Evolutionary conservation across 1,140 invertebrate genomes (phyloP).

Genomic region (Hyphantria cunea): DNA sequence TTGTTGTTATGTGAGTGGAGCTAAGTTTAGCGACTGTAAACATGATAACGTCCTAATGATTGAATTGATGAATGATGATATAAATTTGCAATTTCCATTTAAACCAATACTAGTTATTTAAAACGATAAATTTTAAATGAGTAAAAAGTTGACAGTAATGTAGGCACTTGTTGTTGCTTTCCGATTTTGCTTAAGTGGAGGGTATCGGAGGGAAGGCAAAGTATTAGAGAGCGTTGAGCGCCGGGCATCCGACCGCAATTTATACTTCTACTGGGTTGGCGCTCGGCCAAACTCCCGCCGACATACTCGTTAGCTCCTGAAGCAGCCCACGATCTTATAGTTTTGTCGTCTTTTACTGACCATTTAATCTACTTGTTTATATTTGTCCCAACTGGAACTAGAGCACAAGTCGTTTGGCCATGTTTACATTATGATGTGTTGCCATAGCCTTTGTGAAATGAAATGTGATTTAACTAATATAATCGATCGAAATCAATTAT

Average conservation of each 20-base stretch:
- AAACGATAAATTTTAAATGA: slow-evolving; percentile 9
- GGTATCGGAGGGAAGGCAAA: slow-evolving; percentile 31
- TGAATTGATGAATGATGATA: too few relatives aligned
- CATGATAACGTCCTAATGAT: too few relatives aligned
- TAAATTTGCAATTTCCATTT: too few relatives aligned
- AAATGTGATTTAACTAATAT: too few relatives aligned
- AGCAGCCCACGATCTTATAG: slow-evolving; percentile 61
- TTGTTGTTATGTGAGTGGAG: too few relatives aligned
- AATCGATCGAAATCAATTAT: too few relatives aligned
- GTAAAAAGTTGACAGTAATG: slow-evolving; percentile 30
- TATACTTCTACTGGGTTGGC: slow-evolving; percentile 52
- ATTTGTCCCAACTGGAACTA: slow-evolving; percentile 45
- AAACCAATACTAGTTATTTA: too few relatives aligned
- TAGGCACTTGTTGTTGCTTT: slow-evolving; percentile 59
- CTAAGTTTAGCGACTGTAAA: too few relatives aligned
- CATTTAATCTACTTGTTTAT: slow-evolving; percentile 59
- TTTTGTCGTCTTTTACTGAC: slow-evolving; percentile 59
- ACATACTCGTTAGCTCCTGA: slow-evolving; percentile 61
- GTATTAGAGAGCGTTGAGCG: slow-evolving; percentile 13
- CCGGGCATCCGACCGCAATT: slow-evolving; percentile 61
- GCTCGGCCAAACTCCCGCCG: slow-evolving; percentile 47
- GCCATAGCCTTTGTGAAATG: background rate
- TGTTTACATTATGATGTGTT: slow-evolving; percentile 15
- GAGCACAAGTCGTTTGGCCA: slow-evolving; percentile 28
- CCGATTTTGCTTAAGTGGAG: slow-evolving; percentile 46